Evolutionary conservation across 2,888 invertebrate species (phyloP).

Genomic region (Amiota mariae): DNA sequence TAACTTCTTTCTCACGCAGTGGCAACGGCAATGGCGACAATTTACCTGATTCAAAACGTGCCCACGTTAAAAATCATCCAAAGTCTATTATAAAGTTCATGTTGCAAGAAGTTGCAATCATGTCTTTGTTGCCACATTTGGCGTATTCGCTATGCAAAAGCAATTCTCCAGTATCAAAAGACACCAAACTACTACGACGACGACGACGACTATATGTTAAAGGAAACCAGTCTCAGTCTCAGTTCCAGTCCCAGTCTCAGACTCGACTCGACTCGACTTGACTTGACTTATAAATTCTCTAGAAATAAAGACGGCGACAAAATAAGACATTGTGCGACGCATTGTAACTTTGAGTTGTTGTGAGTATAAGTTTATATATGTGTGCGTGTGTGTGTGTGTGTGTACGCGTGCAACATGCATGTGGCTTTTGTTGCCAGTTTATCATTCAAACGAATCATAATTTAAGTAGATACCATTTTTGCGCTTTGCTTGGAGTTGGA

Average conservation of each 20-base stretch:
- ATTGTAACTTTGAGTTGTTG: neutral
- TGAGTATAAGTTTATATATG: too few species aligned
- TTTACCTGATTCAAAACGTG: too few species aligned
- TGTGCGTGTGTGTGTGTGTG: neutral
- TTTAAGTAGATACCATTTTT: slow-evolving; percentile 46
- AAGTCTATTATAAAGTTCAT: too few species aligned
- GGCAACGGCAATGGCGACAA: neutral
- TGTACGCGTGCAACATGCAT: slow-evolving; percentile 28
- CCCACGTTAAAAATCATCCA: too few species aligned
- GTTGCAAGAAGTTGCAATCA: too few species aligned
- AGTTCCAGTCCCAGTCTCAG: neutral
- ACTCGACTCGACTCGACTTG: neutral
- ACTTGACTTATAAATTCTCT: slow-evolving; percentile 2
- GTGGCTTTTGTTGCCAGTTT: slow-evolving; percentile 63
- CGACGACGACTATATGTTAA: too few species aligned
- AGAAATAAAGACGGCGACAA: slow-evolving; percentile 8
- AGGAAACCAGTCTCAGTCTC: too few species aligned
- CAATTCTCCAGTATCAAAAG: too few species aligned
- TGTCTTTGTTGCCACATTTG: too few species aligned
- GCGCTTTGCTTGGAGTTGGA: neutral
- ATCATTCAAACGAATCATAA: slow-evolving; percentile 63
- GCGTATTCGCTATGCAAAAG: too few species aligned
- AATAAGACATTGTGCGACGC: slow-evolving; percentile 11
- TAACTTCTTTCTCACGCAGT: too few species aligned
- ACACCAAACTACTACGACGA: too few species aligned